A percentile compares a stretch with the other conserved stretches of the same genome.
These are phyloP conservation scores for Lerema accius DNA, from an alignment of 1,140 invertebrate genomes.

Conservation along the genomic window DNA sequence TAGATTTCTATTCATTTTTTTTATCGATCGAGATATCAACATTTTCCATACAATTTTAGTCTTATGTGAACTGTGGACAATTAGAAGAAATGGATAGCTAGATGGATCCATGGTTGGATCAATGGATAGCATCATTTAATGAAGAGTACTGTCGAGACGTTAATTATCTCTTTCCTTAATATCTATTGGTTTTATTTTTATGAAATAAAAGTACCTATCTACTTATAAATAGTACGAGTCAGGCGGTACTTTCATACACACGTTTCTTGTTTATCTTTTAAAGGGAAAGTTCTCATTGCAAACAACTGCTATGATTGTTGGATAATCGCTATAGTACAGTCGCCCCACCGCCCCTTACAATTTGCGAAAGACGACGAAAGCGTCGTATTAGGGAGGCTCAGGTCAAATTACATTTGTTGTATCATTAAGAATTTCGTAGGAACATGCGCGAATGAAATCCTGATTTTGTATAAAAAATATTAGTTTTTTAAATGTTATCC, in stretches of 20 bases:
- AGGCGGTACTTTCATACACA: conserved; percentile 77
- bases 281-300: conserved; percentile 81
- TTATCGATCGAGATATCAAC: no score
- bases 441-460: conserved; percentile 41
- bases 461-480: no score
- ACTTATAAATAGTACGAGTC: conserved; percentile 70
- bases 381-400: conserved; percentile 30
- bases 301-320: conserved; percentile 78
- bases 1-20: no score
- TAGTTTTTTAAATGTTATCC: no score
- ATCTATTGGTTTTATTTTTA: conserved; percentile 30
- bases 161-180: no score
- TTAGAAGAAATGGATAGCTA: no score
- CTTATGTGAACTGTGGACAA: no score
- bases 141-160: no score
- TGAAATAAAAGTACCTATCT: conserved; percentile 71
- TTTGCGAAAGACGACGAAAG: conserved; percentile 34
- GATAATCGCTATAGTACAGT: conserved; percentile 59
- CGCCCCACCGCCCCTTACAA: conserved; percentile 34
- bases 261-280: conserved; percentile 82
- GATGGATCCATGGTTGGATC: no score
- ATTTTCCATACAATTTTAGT: no score
- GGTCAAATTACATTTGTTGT: conserved; percentile 46
- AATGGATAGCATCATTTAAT: no score
- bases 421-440: conserved; percentile 53